These are phyloP conservation scores for Vicugna pacos DNA, from an alignment of 2,113 vertebrate species.

Conservation along the genomic window DNA sequence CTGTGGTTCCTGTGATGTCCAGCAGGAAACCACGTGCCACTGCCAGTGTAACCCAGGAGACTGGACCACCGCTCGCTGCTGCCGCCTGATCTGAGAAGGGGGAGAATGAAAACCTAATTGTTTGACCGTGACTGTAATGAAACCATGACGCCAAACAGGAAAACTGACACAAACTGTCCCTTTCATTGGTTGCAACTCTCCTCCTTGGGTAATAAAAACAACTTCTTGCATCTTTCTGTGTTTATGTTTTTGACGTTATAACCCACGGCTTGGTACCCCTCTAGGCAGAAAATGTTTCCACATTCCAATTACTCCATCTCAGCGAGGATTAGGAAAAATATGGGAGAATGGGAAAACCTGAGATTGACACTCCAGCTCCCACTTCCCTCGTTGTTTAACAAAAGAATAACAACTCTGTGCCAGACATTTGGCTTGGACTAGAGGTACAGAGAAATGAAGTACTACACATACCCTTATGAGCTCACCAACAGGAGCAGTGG, in stretches of 20 bases:
- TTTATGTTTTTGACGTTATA: background rate
- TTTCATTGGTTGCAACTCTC: background rate
- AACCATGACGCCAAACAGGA: background rate
- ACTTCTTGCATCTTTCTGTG: background rate
- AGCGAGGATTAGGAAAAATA: background rate
- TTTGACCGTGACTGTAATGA: background rate
- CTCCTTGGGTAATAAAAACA: slow-evolving; percentile 18
- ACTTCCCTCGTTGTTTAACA: background rate
- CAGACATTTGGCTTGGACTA: background rate
- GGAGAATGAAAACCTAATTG: background rate
- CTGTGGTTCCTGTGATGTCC: slow-evolving; percentile 68
- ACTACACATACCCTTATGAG: background rate
- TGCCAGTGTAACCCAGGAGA: slow-evolving; percentile 18
- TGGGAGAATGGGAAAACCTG: background rate
- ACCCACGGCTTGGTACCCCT: background rate
- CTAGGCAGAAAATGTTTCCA: background rate
- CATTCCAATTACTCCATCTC: background rate
- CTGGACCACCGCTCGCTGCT: slow-evolving; percentile 62
- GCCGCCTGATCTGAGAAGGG: background rate
- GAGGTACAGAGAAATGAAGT: background rate
- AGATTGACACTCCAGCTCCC: background rate
- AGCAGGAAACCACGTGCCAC: slow-evolving; percentile 1
- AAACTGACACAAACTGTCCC: background rate
- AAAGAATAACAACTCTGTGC: background rate
- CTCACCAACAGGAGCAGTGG: no score